Base-by-base conservation (phyloP, 2,797 vertebrate genomes). In the Glossophaga mutica region DNA sequence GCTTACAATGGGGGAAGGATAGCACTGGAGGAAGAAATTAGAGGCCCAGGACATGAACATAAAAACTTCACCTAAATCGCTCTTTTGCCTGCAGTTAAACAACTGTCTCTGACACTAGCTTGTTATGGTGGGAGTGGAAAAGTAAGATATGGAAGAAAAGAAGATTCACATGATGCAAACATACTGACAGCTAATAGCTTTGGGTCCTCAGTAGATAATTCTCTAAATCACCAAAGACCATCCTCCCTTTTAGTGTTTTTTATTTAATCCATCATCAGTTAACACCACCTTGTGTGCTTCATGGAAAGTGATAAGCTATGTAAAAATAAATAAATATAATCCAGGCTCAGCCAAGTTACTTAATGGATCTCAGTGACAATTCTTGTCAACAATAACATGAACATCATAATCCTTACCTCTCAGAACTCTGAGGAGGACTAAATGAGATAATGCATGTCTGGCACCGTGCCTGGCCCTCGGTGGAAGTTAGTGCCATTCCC, bases 21-120 rank as follows among this genome's bases (percentile, higher is more conserved):
- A 42, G 29, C 44, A 70, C 32, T 67, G 2, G 9, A 32, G 18
- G 29, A 87, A 88, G 73, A 90, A 46, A 59, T 46, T 42, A 67
- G 55, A 78, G 82, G 44, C 32, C 48, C 42, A 24, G 21, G 4
- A 0, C 37, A 42, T 9, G 6, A 42, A 84, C 57, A 92, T 71
- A 82, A 85, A 67, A 83, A 52, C n/a, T 81, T 62, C 21, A 24
- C 82, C 68, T 65, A 55, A 92, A 59, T 81, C 50, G 48, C 65
- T 83, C 19, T 29, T 88, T 62, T 71, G 34, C 89, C 83, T 81
- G 32, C 77, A 24, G 86, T 48, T 34, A 48, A 96, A 46, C 18
- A 65, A 34, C 26, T 52, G 79, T 83, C 48, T 77, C n/a, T 88
- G 39, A 73, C 39, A 12, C 32, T 16, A 46, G 39, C 46, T 39